phyloP scores from a whole-genome alignment of 2,888 invertebrate genomes.

The Leucoptera coffeella region DNA sequence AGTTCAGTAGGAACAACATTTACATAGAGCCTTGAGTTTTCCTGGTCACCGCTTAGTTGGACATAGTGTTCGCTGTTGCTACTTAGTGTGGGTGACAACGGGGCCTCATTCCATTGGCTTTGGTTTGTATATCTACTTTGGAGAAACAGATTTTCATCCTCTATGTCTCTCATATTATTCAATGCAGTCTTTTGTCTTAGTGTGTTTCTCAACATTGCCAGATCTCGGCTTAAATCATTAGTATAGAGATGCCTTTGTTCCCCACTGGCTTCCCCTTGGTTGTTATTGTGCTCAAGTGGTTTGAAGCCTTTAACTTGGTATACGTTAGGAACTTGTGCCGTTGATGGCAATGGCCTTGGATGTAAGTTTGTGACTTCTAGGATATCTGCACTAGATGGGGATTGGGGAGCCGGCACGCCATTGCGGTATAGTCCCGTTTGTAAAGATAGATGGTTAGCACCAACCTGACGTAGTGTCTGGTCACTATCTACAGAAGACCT shows the following conservation, averaged over 20 bases:
- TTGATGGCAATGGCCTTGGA: constrained; percentile 24
- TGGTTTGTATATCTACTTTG: too few relatives aligned
- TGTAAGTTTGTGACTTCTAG: constrained; percentile 49
- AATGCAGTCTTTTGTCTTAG: constrained; percentile 24
- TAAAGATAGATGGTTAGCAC: constrained; percentile 14
- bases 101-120: constrained; percentile 12
- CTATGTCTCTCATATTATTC: constrained; percentile 22
- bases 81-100: constrained; percentile 36
- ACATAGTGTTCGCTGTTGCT: constrained; percentile 43
- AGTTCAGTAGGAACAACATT: constrained; percentile 21
- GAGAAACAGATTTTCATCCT: constrained; percentile 28
- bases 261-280: constrained; percentile 12
- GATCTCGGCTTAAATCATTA: constrained; percentile 37
- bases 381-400: constrained; percentile 50
- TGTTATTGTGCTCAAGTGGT: constrained; percentile 39
- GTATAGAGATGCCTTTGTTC: constrained; percentile 29
- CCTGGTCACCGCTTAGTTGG: constrained; percentile 31
- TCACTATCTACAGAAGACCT: constrained; percentile 39
- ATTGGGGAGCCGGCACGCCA: constrained; percentile 8
- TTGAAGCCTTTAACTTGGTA: constrained; percentile 53
- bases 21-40: constrained; percentile 31
- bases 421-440: too few relatives aligned
- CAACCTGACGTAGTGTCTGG: constrained; percentile 14
- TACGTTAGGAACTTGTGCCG: constrained; percentile 42
- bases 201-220: constrained; percentile 31